Base-by-base conservation (phyloP, 1,140 invertebrate species). In the Leptinotarsa defecta region DNA sequence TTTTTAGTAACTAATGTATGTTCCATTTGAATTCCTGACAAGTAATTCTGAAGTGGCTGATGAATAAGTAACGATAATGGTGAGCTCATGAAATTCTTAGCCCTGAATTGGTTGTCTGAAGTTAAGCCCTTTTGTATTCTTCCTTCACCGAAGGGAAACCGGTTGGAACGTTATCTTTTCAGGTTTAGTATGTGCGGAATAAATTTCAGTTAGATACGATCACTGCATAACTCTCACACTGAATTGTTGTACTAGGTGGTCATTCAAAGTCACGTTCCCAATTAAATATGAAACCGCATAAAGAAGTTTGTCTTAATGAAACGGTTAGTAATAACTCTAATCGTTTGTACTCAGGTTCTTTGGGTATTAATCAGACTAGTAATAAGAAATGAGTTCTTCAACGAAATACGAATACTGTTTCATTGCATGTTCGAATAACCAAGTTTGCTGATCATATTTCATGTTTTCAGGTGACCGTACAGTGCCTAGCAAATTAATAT, bases 171-270 rank as follows among this genome's bases (percentile, higher is more conserved):
- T 57, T 57, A 57, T 57, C 52, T 57, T 19, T 57, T 19, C 52
- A 57, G 52, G 52, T 57, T 57, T 57, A 57, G 52, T 57, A 57
- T 57, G 52, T 57, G 52, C 17, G 52, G 52, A 57, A 57, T 57
- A 57, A 57, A 57, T 57, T 57, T 57, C 52, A 57, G 52, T 19
- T 57, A 57, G 52, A 57, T 57, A 57, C 52, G 52, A 57, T 57
- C 52, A 57, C 52, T 57, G 17, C 52, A 57, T 57, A 57, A 57
- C 52, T 57, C 52, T 57, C 52, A 57, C 15, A 57, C 52, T 0
- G n/a, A 57, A 57, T 19, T 57, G 52, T 8, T 57, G 13, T 57
- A 57, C 52, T 57, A 19, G 52, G 52, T 57, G 52, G 52, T 57
- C 52, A 19, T 19, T 15, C 15, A 57, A 57, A 57, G 52, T 57